Percentiles rank a stretch among this genome's conserved stretches.
phyloP scores from a whole-genome alignment of 2,113 vertebrate species.

The Gallinago media region DNA sequence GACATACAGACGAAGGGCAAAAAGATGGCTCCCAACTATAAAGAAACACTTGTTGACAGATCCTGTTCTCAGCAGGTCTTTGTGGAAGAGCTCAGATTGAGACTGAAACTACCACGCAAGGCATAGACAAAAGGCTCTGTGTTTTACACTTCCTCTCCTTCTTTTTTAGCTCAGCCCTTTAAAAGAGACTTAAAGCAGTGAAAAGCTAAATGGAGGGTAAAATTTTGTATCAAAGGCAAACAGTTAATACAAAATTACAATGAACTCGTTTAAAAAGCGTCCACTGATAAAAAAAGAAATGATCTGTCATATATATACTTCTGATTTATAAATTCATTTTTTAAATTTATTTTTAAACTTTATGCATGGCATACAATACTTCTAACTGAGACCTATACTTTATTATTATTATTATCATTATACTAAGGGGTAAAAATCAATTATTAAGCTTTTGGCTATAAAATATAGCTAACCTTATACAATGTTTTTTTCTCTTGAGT shows the following conservation, averaged over 20 bases:
- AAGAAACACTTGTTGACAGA: not conserved
- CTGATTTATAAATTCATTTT: not conserved
- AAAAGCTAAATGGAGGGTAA: not conserved
- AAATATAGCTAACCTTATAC: not conserved
- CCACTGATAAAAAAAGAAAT: not conserved
- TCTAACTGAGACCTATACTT: not conserved
- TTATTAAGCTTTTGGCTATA: not conserved
- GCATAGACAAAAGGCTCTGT: not conserved
- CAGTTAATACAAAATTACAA: not conserved
- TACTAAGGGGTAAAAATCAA: not conserved
- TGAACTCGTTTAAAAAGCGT: not conserved
- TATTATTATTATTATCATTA: not conserved
- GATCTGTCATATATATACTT: not conserved
- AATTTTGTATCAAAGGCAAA: not conserved
- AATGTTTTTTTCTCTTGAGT: not conserved
- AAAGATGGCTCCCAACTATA: not conserved
- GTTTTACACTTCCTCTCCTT: rapidly evolving
- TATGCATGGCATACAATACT: not conserved
- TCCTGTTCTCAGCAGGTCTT: not conserved
- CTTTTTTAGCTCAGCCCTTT: not conserved
- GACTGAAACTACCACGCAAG: not conserved
- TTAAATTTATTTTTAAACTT: not conserved
- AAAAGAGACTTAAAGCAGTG: not conserved
- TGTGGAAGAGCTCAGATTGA: not conserved
- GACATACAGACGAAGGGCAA: not conserved